Evolutionary conservation across 2,113 vertebrate genomes (phyloP).

Genomic region (Synodontis membranacea): DNA sequence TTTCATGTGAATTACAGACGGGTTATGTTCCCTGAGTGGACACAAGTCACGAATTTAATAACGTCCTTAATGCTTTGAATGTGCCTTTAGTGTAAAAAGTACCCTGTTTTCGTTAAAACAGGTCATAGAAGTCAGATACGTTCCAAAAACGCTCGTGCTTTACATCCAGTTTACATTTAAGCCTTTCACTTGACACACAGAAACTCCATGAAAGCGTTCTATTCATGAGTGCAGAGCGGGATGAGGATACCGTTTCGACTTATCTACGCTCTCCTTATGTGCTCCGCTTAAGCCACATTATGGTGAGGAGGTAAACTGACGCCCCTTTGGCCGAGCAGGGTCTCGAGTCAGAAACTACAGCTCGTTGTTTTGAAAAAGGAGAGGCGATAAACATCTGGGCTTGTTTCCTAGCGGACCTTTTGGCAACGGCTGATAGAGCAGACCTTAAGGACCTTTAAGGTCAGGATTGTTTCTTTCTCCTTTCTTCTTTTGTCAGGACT

Average conservation of each 20-base stretch:
- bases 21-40: background rate
- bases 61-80: background rate
- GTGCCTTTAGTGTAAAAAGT: background rate
- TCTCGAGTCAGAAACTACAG: background rate
- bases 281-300: background rate
- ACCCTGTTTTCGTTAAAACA: no score
- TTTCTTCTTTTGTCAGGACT: constrained; percentile 47
- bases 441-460: constrained; percentile 13
- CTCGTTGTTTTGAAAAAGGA: constrained; percentile 16
- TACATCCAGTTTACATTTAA: background rate
- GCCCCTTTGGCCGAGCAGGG: background rate
- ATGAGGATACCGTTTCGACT: constrained; percentile 16
- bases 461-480: background rate
- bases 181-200: constrained; percentile 31
- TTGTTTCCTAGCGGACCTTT: constrained; percentile 8
- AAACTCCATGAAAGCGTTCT: constrained; percentile 21
- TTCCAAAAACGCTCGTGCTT: background rate
- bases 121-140: background rate
- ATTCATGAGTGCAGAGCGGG: constrained; percentile 34
- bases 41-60: background rate
- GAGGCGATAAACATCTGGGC: constrained; percentile 38
- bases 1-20: background rate
- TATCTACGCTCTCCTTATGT: background rate
- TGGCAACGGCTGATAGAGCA: constrained; percentile 22
- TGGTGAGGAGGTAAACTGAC: background rate